A percentile compares a stretch with the other conserved stretches of the same genome.
Evolutionary conservation across 2,113 vertebrate genomes (phyloP).

Genomic region (Hemibagrus wyckioides): DNA sequence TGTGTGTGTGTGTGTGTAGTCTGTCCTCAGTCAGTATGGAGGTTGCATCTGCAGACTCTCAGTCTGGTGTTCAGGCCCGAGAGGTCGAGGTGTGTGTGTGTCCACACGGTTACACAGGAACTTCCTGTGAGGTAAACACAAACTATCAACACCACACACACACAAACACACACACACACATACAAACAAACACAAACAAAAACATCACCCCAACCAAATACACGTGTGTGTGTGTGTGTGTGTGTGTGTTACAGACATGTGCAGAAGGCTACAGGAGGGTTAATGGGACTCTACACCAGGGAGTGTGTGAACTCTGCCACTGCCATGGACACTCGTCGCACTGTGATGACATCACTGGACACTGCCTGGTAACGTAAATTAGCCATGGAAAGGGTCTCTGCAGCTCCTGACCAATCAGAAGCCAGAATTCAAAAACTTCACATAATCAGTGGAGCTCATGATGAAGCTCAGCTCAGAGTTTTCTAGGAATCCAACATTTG

Average conservation of each 20-base stretch:
- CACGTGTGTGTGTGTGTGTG: constrained; percentile 23
- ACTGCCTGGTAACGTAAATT: constrained; percentile 75
- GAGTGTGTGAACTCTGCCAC: constrained; percentile 76
- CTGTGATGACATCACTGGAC: constrained; percentile 79
- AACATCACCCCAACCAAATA: neutral
- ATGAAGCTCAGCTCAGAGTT: neutral
- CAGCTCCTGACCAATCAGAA: neutral
- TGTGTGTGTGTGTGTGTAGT: constrained; percentile 62
- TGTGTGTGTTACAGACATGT: constrained; percentile 73
- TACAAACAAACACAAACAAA: neutral
- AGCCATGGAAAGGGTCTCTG: neutral
- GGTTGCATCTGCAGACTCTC: constrained; percentile 66
- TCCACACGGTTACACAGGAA: constrained; percentile 78
- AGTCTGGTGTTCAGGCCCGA: constrained; percentile 62
- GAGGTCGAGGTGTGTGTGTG: constrained; percentile 82
- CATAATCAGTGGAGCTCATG: neutral
- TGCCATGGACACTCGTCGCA: constrained; percentile 77
- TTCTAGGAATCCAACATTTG: neutral
- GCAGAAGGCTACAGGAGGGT: constrained; percentile 74
- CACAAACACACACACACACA: neutral
- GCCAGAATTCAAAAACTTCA: neutral
- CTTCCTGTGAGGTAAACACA: constrained; percentile 82
- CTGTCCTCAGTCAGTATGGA: constrained; percentile 57
- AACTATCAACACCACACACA: neutral
- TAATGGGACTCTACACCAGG: constrained; percentile 77